Percentiles rank a stretch among this genome's conserved stretches.
Evolutionary conservation across 1,140 invertebrate genomes (phyloP).

Genomic region (Dysdera silvatica): DNA sequence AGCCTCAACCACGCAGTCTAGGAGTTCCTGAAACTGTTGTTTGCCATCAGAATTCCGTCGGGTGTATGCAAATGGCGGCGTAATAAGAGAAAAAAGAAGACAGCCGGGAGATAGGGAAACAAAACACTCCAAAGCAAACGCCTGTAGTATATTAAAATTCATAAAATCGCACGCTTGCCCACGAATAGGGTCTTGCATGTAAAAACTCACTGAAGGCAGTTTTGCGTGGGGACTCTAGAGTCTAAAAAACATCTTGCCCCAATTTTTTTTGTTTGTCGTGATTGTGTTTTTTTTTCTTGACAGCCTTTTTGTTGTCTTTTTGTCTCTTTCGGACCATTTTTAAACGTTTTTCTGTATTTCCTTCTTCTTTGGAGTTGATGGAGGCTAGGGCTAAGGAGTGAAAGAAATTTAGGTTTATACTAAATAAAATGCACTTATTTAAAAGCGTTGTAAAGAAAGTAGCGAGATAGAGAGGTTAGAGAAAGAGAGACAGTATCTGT

Average conservation of each 20-base stretch:
- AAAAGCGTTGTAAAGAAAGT: too few species aligned
- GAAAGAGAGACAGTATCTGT: too few species aligned
- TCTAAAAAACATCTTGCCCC: neutral
- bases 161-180: slow-evolving; percentile 4
- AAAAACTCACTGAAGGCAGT: slow-evolving; percentile 9
- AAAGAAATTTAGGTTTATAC: too few species aligned
- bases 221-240: neutral
- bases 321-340: neutral
- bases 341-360: neutral
- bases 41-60: too few species aligned
- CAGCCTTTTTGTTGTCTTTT: neutral
- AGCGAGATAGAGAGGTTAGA: too few species aligned
- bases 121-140: slow-evolving; percentile 11
- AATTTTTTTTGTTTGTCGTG: neutral
- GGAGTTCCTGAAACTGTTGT: too few species aligned
- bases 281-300: neutral
- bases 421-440: too few species aligned
- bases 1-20: too few species aligned
- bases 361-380: too few species aligned
- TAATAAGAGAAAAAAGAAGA: too few species aligned
- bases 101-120: neutral
- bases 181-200: neutral
- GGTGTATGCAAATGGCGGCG: too few species aligned
- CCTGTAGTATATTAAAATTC: slow-evolving; percentile 11
- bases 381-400: too few species aligned